Evolutionary conservation across 2,888 invertebrate species (phyloP).

Genomic region (Gibbula magus): DNA sequence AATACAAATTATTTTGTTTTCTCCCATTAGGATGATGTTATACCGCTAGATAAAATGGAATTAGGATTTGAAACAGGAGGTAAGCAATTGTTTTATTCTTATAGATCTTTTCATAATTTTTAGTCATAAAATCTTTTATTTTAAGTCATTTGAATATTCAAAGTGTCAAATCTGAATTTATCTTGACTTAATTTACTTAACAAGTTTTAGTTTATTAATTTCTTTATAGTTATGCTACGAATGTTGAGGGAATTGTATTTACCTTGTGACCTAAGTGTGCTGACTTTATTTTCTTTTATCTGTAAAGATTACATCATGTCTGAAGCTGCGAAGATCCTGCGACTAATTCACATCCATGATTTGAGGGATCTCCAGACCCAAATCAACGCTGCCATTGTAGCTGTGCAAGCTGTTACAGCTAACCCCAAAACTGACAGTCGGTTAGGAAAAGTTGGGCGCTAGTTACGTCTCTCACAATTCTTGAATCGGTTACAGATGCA

Average conservation of each 20-base stretch:
- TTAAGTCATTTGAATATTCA: too few relatives aligned
- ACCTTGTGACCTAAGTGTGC: too few relatives aligned
- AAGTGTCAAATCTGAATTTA: too few relatives aligned
- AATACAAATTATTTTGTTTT: not conserved
- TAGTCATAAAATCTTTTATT: too few relatives aligned
- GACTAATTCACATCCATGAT: conserved; percentile 89
- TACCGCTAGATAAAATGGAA: conserved; percentile 83
- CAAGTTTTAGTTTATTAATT: too few relatives aligned
- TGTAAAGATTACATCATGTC: conserved; percentile 72
- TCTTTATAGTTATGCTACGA: too few relatives aligned
- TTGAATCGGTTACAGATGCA: not conserved
- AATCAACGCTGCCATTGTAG: conserved; percentile 95
- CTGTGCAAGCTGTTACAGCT: conserved; percentile 93
- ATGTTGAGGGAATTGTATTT: too few relatives aligned
- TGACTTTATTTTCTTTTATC: not conserved
- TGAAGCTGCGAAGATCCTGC: conserved; percentile 82
- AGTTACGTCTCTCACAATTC: not conserved
- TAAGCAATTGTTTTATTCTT: conserved; percentile 46
- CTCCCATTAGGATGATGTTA: conserved; percentile 42
- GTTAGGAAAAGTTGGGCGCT: conserved; percentile 91
- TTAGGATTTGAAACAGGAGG: conserved; percentile 82
- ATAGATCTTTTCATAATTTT: too few relatives aligned
- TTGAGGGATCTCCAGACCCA: conserved; percentile 90
- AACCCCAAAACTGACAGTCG: conserved; percentile 97
- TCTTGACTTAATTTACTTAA: too few relatives aligned